phyloP scores from a whole-genome alignment of 2,797 vertebrate genomes.

The Apogon hyalosoma region DNA sequence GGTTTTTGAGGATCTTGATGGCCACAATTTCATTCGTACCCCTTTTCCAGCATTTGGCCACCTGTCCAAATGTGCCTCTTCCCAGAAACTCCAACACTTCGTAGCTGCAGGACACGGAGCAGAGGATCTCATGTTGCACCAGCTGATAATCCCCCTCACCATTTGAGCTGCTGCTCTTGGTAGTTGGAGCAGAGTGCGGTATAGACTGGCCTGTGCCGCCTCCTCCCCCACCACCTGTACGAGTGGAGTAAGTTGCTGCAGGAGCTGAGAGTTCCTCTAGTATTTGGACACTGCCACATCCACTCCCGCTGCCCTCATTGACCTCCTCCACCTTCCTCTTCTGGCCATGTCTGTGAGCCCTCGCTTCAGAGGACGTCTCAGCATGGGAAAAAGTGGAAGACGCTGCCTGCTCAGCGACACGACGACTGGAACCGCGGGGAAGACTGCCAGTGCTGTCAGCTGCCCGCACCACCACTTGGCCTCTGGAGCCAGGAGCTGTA shows the following conservation, averaged over 20 bases:
- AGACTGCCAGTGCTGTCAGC: slow-evolving; percentile 94
- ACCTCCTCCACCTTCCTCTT: slow-evolving; percentile 95
- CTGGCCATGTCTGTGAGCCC: slow-evolving; percentile 93
- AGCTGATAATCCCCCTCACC: slow-evolving; percentile 98
- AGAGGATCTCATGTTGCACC: slow-evolving; percentile 97
- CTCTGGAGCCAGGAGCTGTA: slow-evolving; percentile 88
- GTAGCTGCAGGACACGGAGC: slow-evolving; percentile 96
- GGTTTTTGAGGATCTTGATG: slow-evolving; percentile 98
- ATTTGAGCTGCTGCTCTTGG: slow-evolving; percentile 96
- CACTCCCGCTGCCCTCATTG: slow-evolving; percentile 81
- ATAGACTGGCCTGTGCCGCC: slow-evolving; percentile 92
- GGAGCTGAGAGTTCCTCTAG: slow-evolving; percentile 96
- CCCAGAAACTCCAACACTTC: slow-evolving; percentile 97
- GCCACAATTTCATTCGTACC: slow-evolving; percentile 99
- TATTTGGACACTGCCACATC: slow-evolving; percentile 96
- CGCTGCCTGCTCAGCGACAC: slow-evolving; percentile 79
- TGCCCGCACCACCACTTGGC: slow-evolving; percentile 93
- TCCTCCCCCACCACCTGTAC: slow-evolving; percentile 88
- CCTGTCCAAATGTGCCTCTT: slow-evolving; percentile 96
- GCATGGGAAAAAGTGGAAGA: slow-evolving; percentile 77
- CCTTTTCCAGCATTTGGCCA: slow-evolving; percentile 99
- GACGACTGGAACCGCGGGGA: slow-evolving; percentile 92
- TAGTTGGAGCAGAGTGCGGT: slow-evolving; percentile 93
- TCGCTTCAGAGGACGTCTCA: slow-evolving; percentile 82
- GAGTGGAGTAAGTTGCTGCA: slow-evolving; percentile 88